Conservation (phyloP, 1,140 invertebrate species). For the Diabrotica virgifera region DNA sequence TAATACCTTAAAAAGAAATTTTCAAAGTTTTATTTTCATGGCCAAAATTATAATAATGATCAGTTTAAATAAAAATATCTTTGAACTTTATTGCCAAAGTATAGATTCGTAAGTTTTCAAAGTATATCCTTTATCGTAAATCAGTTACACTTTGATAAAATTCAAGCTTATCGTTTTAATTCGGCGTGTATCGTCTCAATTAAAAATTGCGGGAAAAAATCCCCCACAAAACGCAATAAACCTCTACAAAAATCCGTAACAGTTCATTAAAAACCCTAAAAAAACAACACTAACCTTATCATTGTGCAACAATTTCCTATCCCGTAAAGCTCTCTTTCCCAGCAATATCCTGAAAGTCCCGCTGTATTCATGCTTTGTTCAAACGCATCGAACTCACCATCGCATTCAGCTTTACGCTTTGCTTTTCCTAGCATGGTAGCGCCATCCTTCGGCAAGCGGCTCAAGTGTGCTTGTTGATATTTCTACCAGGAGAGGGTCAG, state of each 20-base stretch:
- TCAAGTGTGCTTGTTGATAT: slow-evolving; percentile 16
- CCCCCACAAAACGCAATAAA: background rate
- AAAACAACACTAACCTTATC: slow-evolving; percentile 13
- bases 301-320: slow-evolving; percentile 13
- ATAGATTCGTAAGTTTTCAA: too few species aligned
- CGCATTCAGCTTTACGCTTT: background rate
- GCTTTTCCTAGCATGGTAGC: slow-evolving; percentile 12
- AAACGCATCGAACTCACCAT: background rate
- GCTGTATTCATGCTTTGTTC: slow-evolving; percentile 9
- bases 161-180: too few species aligned
- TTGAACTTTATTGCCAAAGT: too few species aligned
- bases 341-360: slow-evolving; percentile 9
- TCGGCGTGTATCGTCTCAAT: too few species aligned
- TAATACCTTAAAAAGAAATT: too few species aligned
- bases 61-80: too few species aligned
- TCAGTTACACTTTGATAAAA: too few species aligned
- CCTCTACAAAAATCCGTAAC: background rate
- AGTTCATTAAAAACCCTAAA: slow-evolving; percentile 1
- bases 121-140: too few species aligned
- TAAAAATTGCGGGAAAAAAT: background rate
- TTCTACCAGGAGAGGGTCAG: slow-evolving; percentile 21
- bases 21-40: too few species aligned
- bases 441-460: slow-evolving; percentile 22
- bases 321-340: background rate
- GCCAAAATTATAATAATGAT: too few species aligned